These are phyloP conservation scores for Mus musculus DNA, from an alignment of 2,113 vertebrate genomes.

Conservation along the genomic window DNA sequence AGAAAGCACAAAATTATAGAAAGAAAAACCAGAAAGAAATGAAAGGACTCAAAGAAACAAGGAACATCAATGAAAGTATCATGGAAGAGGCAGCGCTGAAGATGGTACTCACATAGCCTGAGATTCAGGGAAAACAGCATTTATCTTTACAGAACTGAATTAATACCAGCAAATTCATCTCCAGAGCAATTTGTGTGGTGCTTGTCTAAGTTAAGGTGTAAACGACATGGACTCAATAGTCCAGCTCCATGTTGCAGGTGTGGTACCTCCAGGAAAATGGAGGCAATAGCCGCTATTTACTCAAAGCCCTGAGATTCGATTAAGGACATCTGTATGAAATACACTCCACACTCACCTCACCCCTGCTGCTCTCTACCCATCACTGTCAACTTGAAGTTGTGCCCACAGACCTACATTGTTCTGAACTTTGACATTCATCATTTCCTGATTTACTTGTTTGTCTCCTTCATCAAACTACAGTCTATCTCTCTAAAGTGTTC, in stretches of 20 bases:
- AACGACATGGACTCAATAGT: not conserved
- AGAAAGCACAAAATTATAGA: not conserved
- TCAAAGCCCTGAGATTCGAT: not conserved
- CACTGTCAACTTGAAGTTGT: not conserved
- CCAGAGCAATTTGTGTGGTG: not conserved
- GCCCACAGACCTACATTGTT: not conserved
- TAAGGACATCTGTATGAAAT: not conserved
- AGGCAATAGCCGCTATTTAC: not conserved
- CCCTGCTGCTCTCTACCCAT: not conserved
- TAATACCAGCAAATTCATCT: not conserved
- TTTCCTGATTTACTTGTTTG: not conserved
- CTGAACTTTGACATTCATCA: not conserved
- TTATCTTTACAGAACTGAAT: not conserved
- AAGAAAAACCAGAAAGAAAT: not conserved
- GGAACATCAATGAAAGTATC: not conserved
- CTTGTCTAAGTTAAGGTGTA: not conserved
- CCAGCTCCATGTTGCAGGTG: not conserved
- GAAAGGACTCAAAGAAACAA: not conserved
- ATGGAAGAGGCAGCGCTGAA: not conserved
- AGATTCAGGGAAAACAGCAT: not conserved
- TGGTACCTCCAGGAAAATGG: not conserved
- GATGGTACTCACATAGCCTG: not conserved
- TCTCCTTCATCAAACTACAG: not conserved
- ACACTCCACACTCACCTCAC: not conserved
- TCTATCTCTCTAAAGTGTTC: not conserved